These are phyloP conservation scores for Acrossocheilus wenchowensis DNA, from an alignment of 2,797 vertebrate species.

Conservation along the genomic window DNA sequence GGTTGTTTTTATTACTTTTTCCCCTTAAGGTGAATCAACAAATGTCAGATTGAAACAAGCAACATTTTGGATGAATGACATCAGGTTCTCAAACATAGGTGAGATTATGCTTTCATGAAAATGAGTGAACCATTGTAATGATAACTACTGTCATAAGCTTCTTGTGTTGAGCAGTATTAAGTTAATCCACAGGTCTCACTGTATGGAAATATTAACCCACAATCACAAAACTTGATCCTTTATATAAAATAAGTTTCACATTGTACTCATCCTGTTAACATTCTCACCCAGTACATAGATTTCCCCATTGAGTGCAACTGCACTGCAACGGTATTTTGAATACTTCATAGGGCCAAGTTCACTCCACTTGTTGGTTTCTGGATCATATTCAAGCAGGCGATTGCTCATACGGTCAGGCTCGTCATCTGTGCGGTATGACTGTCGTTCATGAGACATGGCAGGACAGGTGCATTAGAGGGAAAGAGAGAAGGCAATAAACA, in stretches of 20 bases:
- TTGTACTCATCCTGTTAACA: constrained; percentile 1
- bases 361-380: constrained; percentile 88
- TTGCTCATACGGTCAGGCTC: constrained; percentile 96
- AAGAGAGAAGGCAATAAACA: constrained; percentile 34
- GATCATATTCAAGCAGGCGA: constrained; percentile 88
- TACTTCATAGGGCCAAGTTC: constrained; percentile 90
- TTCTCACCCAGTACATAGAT: constrained; percentile 93
- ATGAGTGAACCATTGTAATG: neutral
- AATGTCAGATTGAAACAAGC: neutral
- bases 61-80: neutral
- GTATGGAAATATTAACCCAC: neutral
- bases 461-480: constrained; percentile 65
- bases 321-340: constrained; percentile 94
- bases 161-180: neutral
- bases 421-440: constrained; percentile 89
- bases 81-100: neutral
- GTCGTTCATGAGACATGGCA: constrained; percentile 62
- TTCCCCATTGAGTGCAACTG: constrained; percentile 86
- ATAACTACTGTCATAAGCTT: neutral
- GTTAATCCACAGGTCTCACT: neutral
- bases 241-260: neutral
- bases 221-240: neutral
- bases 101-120: neutral
- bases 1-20: neutral
- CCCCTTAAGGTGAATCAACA: neutral